Conservation (phyloP, 2,113 vertebrate genomes). For the Chlamydotis undulata region DNA sequence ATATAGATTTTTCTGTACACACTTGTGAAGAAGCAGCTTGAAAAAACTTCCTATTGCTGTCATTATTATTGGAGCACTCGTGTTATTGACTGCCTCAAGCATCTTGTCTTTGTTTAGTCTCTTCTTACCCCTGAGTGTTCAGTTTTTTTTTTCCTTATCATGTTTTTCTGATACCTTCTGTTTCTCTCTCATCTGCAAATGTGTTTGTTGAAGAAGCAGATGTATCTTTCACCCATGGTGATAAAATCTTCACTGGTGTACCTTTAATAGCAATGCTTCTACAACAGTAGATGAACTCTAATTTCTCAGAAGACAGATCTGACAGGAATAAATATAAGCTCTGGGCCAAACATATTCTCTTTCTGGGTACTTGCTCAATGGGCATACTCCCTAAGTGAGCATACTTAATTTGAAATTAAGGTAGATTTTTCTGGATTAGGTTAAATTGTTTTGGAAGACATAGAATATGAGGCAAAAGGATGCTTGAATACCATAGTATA, state of each 20-base stretch:
- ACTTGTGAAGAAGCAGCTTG: not conserved
- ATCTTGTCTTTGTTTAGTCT: constrained; percentile 30
- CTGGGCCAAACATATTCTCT: not conserved
- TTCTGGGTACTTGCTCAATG: not conserved
- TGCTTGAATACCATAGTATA: not conserved
- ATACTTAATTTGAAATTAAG: not conserved
- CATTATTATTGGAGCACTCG: not conserved
- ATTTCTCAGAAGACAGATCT: not conserved
- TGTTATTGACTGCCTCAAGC: constrained; percentile 34
- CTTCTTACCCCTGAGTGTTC: not conserved
- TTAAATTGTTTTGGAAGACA: not conserved
- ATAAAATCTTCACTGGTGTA: not conserved
- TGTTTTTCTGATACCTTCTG: constrained; percentile 18
- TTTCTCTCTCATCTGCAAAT: not conserved
- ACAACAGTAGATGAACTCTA: not conserved
- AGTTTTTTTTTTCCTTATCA: not conserved
- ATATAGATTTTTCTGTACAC: not conserved
- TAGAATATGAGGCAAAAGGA: not conserved
- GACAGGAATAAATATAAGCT: not conserved
- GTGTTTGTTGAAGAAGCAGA: not conserved
- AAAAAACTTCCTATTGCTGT: not conserved
- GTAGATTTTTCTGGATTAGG: not conserved
- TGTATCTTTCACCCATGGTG: not conserved
- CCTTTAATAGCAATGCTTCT: not conserved
- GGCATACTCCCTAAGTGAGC: not conserved